Evolutionary conservation across 2,797 vertebrate genomes (phyloP).

Genomic region (Acomys russatus): DNA sequence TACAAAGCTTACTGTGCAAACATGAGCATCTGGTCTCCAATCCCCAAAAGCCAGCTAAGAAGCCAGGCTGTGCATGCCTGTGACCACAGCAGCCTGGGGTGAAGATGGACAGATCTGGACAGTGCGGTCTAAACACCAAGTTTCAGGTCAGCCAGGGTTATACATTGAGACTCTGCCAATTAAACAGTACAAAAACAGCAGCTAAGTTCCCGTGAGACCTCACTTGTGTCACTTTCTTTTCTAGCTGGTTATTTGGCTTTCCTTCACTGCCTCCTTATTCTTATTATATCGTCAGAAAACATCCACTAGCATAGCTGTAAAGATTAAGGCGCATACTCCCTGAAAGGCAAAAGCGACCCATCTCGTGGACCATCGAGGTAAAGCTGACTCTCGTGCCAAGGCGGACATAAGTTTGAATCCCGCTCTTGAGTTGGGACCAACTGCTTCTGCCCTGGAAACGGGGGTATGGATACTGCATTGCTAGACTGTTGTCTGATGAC

Average conservation of each 20-base stretch:
- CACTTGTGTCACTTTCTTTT: neutral
- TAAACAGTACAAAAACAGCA: neutral
- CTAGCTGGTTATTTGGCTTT: neutral
- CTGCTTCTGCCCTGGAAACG: slow-evolving; percentile 12
- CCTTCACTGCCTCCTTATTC: neutral
- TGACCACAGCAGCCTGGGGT: neutral
- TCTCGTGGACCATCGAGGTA: neutral
- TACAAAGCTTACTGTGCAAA: too few species aligned
- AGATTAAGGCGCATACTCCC: neutral
- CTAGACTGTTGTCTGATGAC: neutral
- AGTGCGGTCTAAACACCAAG: neutral
- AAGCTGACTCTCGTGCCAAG: neutral
- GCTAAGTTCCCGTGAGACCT: neutral
- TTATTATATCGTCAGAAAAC: neutral
- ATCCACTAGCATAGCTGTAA: neutral
- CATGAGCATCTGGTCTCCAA: too few species aligned
- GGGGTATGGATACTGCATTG: neutral
- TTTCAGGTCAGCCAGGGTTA: neutral
- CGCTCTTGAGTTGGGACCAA: neutral
- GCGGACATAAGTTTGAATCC: neutral
- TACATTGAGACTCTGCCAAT: neutral
- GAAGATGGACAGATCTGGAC: neutral
- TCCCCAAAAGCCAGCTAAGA: neutral
- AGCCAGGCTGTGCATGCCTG: neutral
- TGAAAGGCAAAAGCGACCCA: neutral